Percentiles rank a stretch among this genome's conserved stretches.
Conservation (phyloP, 2,888 invertebrate genomes). For the Spisula solida region DNA sequence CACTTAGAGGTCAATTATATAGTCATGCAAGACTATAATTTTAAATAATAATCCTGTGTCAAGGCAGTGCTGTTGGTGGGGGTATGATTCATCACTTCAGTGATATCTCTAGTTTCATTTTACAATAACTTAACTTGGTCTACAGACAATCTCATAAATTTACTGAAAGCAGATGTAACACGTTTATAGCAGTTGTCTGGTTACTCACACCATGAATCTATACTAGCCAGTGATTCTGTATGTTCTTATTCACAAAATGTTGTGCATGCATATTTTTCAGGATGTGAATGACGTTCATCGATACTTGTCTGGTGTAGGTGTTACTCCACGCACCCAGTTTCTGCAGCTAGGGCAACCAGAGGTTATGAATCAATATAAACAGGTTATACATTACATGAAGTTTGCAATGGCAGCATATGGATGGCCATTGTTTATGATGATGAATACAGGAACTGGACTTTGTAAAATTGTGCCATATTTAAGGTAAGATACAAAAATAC, state of each 20-base stretch:
- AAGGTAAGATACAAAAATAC: slow-evolving; percentile 89
- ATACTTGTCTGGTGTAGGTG: slow-evolving; percentile 94
- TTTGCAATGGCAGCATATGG: slow-evolving; percentile 95
- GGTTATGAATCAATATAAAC: slow-evolving; percentile 86
- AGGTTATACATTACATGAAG: slow-evolving; percentile 92
- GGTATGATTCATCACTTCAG: too few species aligned
- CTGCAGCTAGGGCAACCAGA: slow-evolving; percentile 92
- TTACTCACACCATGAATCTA: neutral
- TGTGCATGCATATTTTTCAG: slow-evolving; percentile 87
- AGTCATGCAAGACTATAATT: too few species aligned
- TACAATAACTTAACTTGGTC: too few species aligned
- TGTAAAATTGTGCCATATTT: slow-evolving; percentile 92
- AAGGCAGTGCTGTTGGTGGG: too few species aligned
- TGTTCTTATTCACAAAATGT: neutral
- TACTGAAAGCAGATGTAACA: neutral
- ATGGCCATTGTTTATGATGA: slow-evolving; percentile 95
- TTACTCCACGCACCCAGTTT: slow-evolving; percentile 94
- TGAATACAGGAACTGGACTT: slow-evolving; percentile 91
- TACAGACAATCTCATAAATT: slow-evolving; percentile 6
- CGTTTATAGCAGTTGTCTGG: neutral
- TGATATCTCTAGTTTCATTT: too few species aligned
- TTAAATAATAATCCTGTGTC: too few species aligned
- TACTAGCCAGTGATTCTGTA: neutral
- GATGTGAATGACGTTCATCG: slow-evolving; percentile 94
- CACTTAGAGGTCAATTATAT: too few species aligned